Evolutionary conservation across 2,113 vertebrate species (phyloP).

Genomic region (Bubo blakistoni): DNA sequence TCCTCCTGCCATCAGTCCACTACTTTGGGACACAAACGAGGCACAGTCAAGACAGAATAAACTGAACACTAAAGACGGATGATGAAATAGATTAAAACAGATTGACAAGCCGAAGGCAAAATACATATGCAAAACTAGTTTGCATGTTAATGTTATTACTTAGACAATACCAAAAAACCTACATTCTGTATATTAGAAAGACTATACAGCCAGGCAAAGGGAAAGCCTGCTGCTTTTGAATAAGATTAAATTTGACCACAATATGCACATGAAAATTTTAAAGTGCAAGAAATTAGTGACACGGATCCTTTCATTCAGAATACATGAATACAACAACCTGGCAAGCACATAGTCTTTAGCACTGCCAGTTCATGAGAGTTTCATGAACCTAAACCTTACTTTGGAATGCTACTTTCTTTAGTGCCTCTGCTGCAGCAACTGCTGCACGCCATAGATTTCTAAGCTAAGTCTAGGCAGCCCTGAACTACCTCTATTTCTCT

Average conservation of each 20-base stretch:
- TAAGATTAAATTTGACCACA: not conserved
- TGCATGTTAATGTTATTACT: not conserved
- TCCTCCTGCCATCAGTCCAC: not conserved
- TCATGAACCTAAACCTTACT: not conserved
- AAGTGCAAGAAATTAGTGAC: not conserved
- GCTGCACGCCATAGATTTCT: accelerated
- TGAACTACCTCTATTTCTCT: not conserved
- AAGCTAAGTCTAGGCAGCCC: not conserved
- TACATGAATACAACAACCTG: not conserved
- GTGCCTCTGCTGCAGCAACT: not conserved
- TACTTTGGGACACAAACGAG: not conserved
- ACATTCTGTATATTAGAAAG: not conserved
- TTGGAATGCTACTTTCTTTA: not conserved
- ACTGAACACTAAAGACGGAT: not conserved
- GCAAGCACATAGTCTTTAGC: not conserved
- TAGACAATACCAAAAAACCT: not conserved
- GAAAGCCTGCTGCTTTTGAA: not conserved
- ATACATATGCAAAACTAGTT: not conserved
- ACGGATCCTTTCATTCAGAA: not conserved
- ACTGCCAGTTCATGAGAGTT: not conserved
- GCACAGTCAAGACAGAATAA: not conserved
- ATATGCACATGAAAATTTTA: not conserved
- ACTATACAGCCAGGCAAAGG: not conserved
- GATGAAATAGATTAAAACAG: not conserved
- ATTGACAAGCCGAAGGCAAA: not conserved